Conservation (phyloP, 2,797 vertebrate genomes). For the Lacerta agilis region DNA sequence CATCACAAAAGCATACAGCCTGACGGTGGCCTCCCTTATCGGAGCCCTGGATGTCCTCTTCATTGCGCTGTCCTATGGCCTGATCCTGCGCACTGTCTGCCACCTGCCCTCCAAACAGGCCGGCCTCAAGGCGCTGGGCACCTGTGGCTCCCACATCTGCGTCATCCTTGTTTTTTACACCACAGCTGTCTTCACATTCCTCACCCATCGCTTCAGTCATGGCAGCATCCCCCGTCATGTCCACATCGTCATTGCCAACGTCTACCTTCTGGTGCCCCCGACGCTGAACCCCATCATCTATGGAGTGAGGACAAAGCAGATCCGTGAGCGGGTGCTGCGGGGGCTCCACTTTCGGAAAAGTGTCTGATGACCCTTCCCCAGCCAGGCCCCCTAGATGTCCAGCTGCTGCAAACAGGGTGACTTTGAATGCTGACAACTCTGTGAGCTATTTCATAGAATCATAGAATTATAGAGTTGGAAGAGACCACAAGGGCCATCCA, state of each 20-base stretch:
- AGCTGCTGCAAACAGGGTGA: too few relatives aligned
- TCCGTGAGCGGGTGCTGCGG: slow-evolving; percentile 25
- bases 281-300: slow-evolving; percentile 46
- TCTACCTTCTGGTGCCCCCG: slow-evolving; percentile 48
- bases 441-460: too few relatives aligned
- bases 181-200: slow-evolving; percentile 46
- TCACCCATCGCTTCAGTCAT: slow-evolving; percentile 3
- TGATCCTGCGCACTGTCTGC: slow-evolving; percentile 61
- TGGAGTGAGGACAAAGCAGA: slow-evolving; percentile 62
- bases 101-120: slow-evolving; percentile 47
- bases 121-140: slow-evolving; percentile 43
- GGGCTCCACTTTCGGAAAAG: neutral
- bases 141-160: slow-evolving; percentile 42
- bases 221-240: slow-evolving; percentile 35
- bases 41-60: slow-evolving; percentile 53
- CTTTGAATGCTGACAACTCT: too few relatives aligned
- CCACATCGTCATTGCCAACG: slow-evolving; percentile 52
- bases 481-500: too few relatives aligned
- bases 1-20: slow-evolving; percentile 48
- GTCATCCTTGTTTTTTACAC: slow-evolving; percentile 55
- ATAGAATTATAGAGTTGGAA: too few relatives aligned
- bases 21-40: slow-evolving; percentile 50
- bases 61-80: slow-evolving; percentile 63
- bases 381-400: too few relatives aligned
- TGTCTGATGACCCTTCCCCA: too few relatives aligned